A percentile compares a stretch with the other conserved stretches of the same genome.
Conservation (phyloP, 2,888 invertebrate species). For the Dermolepida albohirtum region DNA sequence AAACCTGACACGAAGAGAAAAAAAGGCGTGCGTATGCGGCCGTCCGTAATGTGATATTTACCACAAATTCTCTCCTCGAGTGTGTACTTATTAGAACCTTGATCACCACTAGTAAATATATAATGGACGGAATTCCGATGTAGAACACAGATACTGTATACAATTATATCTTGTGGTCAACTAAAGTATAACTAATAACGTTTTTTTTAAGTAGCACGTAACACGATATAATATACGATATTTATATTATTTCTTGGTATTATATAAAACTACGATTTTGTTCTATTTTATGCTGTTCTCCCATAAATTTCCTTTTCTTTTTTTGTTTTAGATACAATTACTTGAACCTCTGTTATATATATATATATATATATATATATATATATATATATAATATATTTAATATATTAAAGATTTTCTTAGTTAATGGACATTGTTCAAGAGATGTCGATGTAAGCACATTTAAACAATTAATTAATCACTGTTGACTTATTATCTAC, state of each 20-base stretch:
- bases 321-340: too few relatives aligned
- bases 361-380: too few relatives aligned
- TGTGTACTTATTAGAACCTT: conserved; percentile 40
- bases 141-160: conserved; percentile 20
- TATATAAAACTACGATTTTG: too few relatives aligned
- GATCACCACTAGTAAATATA: conserved; percentile 33
- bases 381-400: too few relatives aligned
- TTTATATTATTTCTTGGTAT: conserved; percentile 7
- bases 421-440: too few relatives aligned
- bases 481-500: too few relatives aligned
- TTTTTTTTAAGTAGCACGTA: background rate
- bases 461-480: too few relatives aligned
- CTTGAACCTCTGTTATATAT: too few relatives aligned
- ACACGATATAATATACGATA: conserved; percentile 6
- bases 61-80: conserved; percentile 37
- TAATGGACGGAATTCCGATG: conserved; percentile 30
- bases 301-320: too few relatives aligned
- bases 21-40: conserved; percentile 26
- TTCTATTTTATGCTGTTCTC: too few relatives aligned
- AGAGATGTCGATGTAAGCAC: too few relatives aligned
- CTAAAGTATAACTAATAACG: conserved; percentile 24
- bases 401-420: too few relatives aligned
- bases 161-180: conserved; percentile 22
- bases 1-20: conserved; percentile 37
- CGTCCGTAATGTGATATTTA: conserved; percentile 39